Conservation (phyloP, 2,888 invertebrate genomes). For the Endotricha flammealis region DNA sequence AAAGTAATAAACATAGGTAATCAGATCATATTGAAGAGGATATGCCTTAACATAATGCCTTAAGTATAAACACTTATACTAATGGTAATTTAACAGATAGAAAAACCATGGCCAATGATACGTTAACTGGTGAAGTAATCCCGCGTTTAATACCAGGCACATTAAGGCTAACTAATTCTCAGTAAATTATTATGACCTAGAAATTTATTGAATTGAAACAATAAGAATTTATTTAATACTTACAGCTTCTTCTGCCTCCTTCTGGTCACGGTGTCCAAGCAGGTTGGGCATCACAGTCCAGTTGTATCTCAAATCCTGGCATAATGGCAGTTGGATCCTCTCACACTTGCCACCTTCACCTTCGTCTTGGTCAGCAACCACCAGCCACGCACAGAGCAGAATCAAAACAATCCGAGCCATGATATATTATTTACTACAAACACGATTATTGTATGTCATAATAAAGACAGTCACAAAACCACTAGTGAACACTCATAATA, state of each 20-base stretch:
- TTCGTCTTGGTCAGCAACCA: slow-evolving; percentile 64
- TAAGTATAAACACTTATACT: too few relatives aligned
- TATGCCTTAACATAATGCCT: too few relatives aligned
- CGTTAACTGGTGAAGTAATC: background rate
- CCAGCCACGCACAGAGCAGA: slow-evolving; percentile 49
- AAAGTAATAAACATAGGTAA: too few relatives aligned
- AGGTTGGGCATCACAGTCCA: slow-evolving; percentile 92
- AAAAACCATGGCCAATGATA: too few relatives aligned
- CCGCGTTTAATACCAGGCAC: background rate
- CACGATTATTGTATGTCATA: slow-evolving; percentile 49
- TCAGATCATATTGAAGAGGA: too few relatives aligned
- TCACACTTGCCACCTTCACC: slow-evolving; percentile 83
- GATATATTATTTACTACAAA: slow-evolving; percentile 39
- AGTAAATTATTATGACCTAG: slow-evolving; percentile 1
- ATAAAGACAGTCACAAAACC: slow-evolving; percentile 52
- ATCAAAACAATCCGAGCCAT: slow-evolving; percentile 64
- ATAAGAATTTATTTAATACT: slow-evolving; percentile 32
- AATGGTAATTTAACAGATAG: too few relatives aligned
- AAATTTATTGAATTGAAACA: background rate
- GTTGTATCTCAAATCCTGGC: slow-evolving; percentile 91
- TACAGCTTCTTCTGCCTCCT: slow-evolving; percentile 89
- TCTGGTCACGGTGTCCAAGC: slow-evolving; percentile 88
- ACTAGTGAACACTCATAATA: slow-evolving; percentile 44
- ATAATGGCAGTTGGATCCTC: slow-evolving; percentile 86
- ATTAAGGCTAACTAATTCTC: background rate